Evolutionary conservation across 2,888 invertebrate species (phyloP), one percentile per base, ranked within the genome.

Genomic region (Dryococelus australis): DNA sequence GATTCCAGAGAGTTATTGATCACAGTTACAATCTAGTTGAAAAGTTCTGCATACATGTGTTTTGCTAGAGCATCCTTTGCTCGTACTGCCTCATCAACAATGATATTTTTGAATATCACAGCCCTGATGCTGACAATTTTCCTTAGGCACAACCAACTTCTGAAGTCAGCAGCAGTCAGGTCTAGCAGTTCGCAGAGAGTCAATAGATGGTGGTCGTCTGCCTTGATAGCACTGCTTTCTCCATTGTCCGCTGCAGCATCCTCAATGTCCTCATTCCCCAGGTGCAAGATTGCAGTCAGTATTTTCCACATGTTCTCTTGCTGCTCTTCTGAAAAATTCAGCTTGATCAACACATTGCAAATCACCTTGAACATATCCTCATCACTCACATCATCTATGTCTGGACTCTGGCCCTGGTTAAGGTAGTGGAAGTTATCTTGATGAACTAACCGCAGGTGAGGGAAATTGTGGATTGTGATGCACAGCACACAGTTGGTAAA

Each of bases 401-500:
- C 93, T 0, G 97, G 96, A 91, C 96, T 97, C 43, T 95, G 94
- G 43, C 99, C 99, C 92, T 97, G 96, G 91, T 96, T 97, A 88
- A 97, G 92, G 91, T 96, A 97, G 90, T 95, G 94, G 92, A 98
- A 99, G 24, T 94, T 94, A 90, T 96, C 95, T 91, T 96, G 96
- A 90, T 96, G 95, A 89, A 95, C 96, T 96, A 97, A 92, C 89
- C 94, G 93, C 88, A 98, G 92, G 88, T 97, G 95, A 0, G 96
- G 95, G 91, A 96, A 94, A n/a, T n/a, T n/a, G n/a, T n/a, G n/a
- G n/a, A 86, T 95, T 93, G 9, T 94, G 93, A 80, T 96, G 94
- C 2, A 97, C 97, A 0, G 98, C 95, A 92, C 99, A 99, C 90
- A 99, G 93, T 93, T 99, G 99, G 92, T 99, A 99, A 93, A 99